phyloP scores from a whole-genome alignment of 2,888 invertebrate genomes.

The Ormyrus labotus region DNA sequence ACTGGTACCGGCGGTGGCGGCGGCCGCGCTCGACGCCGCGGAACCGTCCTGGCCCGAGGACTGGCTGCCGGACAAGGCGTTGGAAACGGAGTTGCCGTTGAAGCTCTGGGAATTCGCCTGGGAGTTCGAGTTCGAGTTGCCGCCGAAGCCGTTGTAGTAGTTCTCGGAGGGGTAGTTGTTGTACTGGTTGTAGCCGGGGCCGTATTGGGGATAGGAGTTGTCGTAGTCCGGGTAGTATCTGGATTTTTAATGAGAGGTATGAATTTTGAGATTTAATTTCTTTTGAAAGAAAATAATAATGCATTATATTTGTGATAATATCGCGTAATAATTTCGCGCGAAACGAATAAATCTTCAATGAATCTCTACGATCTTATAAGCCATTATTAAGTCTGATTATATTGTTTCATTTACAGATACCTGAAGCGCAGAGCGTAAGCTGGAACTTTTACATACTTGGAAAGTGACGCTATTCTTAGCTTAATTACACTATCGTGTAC shows the following conservation, averaged over 20 bases:
- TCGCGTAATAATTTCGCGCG: not conserved
- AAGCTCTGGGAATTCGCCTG: slow-evolving; percentile 42
- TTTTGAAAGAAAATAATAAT: too few relatives aligned
- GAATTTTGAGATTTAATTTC: too few relatives aligned
- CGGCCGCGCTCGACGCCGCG: slow-evolving; percentile 52
- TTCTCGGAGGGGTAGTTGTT: not conserved
- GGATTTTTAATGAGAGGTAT: too few relatives aligned
- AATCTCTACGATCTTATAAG: not conserved
- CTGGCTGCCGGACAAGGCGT: slow-evolving; percentile 40
- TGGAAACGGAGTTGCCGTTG: slow-evolving; percentile 35
- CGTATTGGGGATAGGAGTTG: not conserved
- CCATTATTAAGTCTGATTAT: too few relatives aligned
- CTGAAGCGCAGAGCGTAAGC: too few relatives aligned
- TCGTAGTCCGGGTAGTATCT: not conserved
- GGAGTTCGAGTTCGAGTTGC: slow-evolving; percentile 12
- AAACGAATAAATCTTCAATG: not conserved
- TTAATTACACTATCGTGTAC: too few relatives aligned
- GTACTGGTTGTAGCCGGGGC: slow-evolving; percentile 2
- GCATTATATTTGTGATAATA: not conserved
- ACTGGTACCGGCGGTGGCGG: slow-evolving; percentile 54
- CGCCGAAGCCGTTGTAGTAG: not conserved
- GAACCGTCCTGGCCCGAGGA: slow-evolving; percentile 33
- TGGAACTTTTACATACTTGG: too few relatives aligned
- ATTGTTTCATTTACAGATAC: too few relatives aligned
- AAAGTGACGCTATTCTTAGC: too few relatives aligned